phyloP scores from a whole-genome alignment of 2,113 vertebrate genomes.

The Chaenocephalus aceratus region DNA sequence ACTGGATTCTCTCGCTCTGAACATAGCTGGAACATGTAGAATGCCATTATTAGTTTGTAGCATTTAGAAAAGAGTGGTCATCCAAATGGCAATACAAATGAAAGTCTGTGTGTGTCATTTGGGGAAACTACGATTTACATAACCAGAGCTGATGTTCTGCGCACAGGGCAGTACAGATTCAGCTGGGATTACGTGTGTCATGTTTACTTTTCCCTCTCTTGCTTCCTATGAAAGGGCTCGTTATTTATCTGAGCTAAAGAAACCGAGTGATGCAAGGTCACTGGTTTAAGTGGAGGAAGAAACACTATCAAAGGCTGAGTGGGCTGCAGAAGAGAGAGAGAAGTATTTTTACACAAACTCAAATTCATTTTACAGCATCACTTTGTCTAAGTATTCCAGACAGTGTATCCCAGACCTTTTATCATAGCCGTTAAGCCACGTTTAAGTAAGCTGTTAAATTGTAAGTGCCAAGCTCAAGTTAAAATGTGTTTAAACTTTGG shows the following conservation, averaged over 20 bases:
- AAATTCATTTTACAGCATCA: too few species aligned
- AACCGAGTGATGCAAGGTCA: background rate
- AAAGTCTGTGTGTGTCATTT: slow-evolving; percentile 30
- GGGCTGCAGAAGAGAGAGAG: background rate
- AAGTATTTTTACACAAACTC: too few species aligned
- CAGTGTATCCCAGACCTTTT: too few species aligned
- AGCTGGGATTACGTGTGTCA: slow-evolving; percentile 23
- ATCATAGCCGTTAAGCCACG: too few species aligned
- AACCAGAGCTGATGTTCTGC: slow-evolving; percentile 35
- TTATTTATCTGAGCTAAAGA: background rate
- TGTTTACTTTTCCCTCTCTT: slow-evolving; percentile 39
- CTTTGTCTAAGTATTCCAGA: too few species aligned
- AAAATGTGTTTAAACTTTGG: too few species aligned
- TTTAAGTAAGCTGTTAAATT: background rate
- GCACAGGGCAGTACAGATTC: slow-evolving; percentile 7
- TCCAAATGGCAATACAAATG: slow-evolving; percentile 2
- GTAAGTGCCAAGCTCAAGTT: too few species aligned
- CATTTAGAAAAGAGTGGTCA: background rate
- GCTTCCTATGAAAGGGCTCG: slow-evolving; percentile 29
- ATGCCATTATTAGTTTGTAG: background rate
- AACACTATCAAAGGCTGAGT: background rate
- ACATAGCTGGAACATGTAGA: background rate
- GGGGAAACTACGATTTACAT: slow-evolving; percentile 50
- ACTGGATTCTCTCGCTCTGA: background rate
- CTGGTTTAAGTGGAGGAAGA: background rate